These are phyloP conservation scores for Cosmorhoe ocellata DNA, from an alignment of 2,888 invertebrate genomes.

Conservation along the genomic window DNA sequence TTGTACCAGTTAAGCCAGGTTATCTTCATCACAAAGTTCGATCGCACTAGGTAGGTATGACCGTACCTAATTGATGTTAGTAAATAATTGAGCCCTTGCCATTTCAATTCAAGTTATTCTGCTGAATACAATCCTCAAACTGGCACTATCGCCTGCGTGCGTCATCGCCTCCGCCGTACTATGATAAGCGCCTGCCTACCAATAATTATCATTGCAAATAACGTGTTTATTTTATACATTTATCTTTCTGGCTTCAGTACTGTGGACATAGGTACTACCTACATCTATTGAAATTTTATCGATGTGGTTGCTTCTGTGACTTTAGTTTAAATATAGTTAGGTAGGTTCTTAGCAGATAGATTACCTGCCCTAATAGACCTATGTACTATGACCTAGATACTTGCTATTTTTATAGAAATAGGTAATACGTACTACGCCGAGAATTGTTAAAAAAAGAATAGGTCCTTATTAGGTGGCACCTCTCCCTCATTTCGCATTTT, in stretches of 20 bases:
- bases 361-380: no score
- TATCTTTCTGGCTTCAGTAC: conserved; percentile 51
- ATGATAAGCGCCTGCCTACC: conserved; percentile 74
- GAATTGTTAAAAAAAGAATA: no score
- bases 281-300: conserved; percentile 52
- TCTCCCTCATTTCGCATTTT: no score
- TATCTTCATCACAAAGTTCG: no score
- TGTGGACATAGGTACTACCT: conserved; percentile 40
- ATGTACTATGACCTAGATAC: not conserved
- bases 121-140: conserved; percentile 44
- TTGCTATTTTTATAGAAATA: conserved; percentile 11
- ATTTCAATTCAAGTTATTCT: conserved; percentile 10
- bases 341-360: no score
- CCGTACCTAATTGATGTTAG: no score
- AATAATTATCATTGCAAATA: conserved; percentile 83
- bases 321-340: no score
- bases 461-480: no score
- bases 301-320: conserved; percentile 26
- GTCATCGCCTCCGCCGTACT: conserved; percentile 73
- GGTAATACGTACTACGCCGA: no score
- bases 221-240: conserved; percentile 68
- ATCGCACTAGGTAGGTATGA: no score
- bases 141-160: conserved; percentile 68
- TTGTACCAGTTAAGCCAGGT: no score
- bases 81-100: no score